Base-by-base conservation (phyloP, 2,797 vertebrate species). In the Epinephelus coioides region DNA sequence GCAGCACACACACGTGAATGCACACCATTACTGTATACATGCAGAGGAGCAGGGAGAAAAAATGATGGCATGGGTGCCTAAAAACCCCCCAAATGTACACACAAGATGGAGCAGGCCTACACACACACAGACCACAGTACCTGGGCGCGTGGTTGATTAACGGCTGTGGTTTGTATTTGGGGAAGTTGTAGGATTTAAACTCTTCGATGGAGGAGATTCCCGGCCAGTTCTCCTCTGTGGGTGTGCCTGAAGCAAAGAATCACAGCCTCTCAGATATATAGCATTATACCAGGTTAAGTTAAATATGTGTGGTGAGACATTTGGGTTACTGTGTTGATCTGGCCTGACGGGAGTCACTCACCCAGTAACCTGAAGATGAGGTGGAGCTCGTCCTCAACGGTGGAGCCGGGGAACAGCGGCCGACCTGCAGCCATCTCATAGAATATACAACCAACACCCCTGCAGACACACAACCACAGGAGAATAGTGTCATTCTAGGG, bases 371-470 rank as follows among this genome's bases (percentile, higher is more conserved):
- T 96, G 93, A 99, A 99, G 92, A 99, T 99, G 83, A 99, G 96
- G 92, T 99, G 98, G 82, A 99, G 95, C 86, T 99, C 98, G 78
- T 99, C 98, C 95, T 99, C 98, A 79, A 99, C 98, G 0, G 98
- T 99, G 3, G 98, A 99, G 82, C 98, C 98, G 49, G 98, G 98
- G 91, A 99, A 99, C 40, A 99, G 96, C 47, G 98, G 98, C 93
- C 98, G 97, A 95, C 98, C 98, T 73, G 98, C 98, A 81, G 98
- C 97, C 98, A 99, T 99, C 95, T 99, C 98, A 87, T 99, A 99
- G 94, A 99, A 99, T 94, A 99, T 99, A 75, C 90, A 94, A 5
- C 92, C 92, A 14, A 93, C 92, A 0, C 91, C 93, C 92, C 93
- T 93, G 74, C 0, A 69, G 14, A 73, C 44, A 56, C 27, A 21